Base-by-base conservation (phyloP, 2,113 vertebrate genomes). In the Elephantulus edwardii region DNA sequence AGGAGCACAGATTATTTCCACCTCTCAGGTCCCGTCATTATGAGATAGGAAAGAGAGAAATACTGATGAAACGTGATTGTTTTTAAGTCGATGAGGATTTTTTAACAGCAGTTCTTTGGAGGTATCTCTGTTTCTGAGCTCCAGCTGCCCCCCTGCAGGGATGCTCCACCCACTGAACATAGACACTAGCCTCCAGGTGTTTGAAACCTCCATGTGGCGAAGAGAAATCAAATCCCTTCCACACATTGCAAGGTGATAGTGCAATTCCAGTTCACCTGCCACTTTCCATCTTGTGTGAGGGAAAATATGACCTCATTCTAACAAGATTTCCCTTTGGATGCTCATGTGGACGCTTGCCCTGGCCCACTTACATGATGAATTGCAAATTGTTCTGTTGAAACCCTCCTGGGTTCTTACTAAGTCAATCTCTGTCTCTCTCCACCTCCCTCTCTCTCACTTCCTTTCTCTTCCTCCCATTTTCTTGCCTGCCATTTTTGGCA, bases 261-360 rank as follows among this genome's bases (percentile, higher is more conserved):
- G 19, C 28, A 54, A 33, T 68, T 54, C 50, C 52, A 35, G 22
- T 13, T 86, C 76, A 20, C 6, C 83, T 66, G 62, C 56, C 74
- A n/a, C 48, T 40, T 82, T 74, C 60, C 44, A 4, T 33, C 88
- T 87, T 86, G 52, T 54, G 40, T 24, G 4, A 77, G n/a, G 74
- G 50, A 44, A 92, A 93, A 56, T 42, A 42, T 3, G 44, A 48
- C 35, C 30, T 76, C 35, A 28, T 86, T 70, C 54, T 77, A 70
- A 35, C 2, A 60, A 28, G 26, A 24, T 66, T 82, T 89, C 82
- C 72, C 72, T 58, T 85, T 22, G 60, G 38, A n/a, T n/a, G 9
- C 24, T 52, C n/a, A 2, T 1, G 1, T 1, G 48, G 28, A 40
- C 9, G 2, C 30, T 3, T 48, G 64, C 4, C 26, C 20, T 46